These are phyloP conservation scores for Puntigrus tetrazona DNA, from an alignment of 2,113 vertebrate species.

Conservation along the genomic window DNA sequence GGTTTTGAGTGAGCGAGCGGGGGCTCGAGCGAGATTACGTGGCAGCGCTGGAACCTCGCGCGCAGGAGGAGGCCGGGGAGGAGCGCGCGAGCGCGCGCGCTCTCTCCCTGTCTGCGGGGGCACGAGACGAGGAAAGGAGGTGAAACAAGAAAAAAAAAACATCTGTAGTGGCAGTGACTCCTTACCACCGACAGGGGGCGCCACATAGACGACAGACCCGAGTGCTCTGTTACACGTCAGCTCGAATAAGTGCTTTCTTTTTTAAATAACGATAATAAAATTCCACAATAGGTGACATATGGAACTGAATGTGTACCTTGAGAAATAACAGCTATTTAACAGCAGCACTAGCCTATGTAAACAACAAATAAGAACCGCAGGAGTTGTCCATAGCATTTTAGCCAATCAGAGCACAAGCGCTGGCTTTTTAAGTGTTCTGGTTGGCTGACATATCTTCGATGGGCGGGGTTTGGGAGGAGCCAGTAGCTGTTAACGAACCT, in stretches of 20 bases:
- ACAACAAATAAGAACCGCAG: neutral
- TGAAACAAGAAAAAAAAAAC: neutral
- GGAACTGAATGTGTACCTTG: neutral
- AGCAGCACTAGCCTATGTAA: neutral
- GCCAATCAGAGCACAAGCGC: neutral
- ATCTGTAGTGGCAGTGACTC: neutral
- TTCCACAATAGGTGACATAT: neutral
- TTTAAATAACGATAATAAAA: neutral
- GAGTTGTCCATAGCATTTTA: neutral
- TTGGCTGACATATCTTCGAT: neutral
- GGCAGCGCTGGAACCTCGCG: slow-evolving; percentile 44
- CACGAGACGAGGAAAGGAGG: neutral
- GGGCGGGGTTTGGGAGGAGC: neutral
- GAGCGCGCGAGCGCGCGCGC: slow-evolving; percentile 2
- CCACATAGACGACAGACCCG: neutral
- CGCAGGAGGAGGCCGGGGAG: neutral
- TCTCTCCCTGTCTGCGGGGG: slow-evolving; percentile 18
- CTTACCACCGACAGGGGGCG: neutral
- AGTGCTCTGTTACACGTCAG: neutral
- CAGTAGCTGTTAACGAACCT: neutral
- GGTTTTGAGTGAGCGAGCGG: slow-evolving; percentile 18
- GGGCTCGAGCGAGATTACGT: slow-evolving; percentile 53
- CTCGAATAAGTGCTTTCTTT: neutral
- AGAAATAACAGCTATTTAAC: neutral
- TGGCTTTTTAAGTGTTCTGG: neutral